Evolutionary conservation across 2,797 vertebrate species (phyloP), one percentile per base, ranked within the genome.

Genomic region (Meriones psammophilus): DNA sequence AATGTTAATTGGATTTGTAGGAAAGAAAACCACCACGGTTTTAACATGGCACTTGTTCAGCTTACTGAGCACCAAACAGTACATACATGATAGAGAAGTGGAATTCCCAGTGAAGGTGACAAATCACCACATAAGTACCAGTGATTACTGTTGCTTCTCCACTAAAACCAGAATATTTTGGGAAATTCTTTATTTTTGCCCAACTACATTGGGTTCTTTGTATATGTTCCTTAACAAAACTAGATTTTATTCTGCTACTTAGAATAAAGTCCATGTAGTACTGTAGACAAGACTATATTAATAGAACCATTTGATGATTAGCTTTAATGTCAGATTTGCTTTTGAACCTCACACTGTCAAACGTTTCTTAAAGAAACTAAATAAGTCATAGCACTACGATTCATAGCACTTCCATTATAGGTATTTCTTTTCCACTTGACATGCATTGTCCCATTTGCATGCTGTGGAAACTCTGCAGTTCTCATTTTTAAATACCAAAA

Each of bases 161-260:
- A 28, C 18, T 79, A 85, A 96, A 79, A 74, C 42, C 15, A 69
- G 95, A 83, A 78, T 64, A 73, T 56, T 96, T 97, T 91, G 13
- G 2, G 56, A 15, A 56, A 68, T 10, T 39, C 66, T 74, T 6
- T 30, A 30, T 66, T 94, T 94, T 58, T 89, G 0, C 36, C 66
- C 13, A 94, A 54, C 14, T 86, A 36, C 86, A 86, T 91, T 97
- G 20, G 8, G 36, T 5, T 88, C 26, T 56, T 81, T 84, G 3
- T 62, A 64, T 81, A 93, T 56, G 0, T 89, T 93, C 85, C 14
- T 85, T 86, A 42, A 26, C 13, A 93, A 87, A 84, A 90, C 14
- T 71, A 79, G 3, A 79, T 17, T 80, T 92, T 93, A 68, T 87
- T 91, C 20, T 93, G 94, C 54, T 56, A 24, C 10, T 91, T 80